Base-by-base conservation (phyloP, 2,888 invertebrate species). In the Nemurella pictetii region DNA sequence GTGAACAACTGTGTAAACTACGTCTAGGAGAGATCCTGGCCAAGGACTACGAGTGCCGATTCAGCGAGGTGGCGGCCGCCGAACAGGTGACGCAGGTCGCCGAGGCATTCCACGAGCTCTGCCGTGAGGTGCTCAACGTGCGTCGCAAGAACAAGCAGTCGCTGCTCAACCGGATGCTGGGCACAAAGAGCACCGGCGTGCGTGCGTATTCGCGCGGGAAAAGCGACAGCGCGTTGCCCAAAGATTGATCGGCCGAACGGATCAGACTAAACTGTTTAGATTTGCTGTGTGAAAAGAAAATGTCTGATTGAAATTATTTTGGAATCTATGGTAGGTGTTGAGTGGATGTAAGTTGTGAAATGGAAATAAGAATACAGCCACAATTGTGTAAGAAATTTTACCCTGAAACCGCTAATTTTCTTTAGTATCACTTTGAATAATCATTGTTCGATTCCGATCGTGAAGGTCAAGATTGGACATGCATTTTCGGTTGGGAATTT, bases 11-110 rank as follows among this genome's bases (percentile, higher is more conserved):
- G n/a, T n/a, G n/a, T n/a, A n/a, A n/a, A n/a, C n/a, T n/a, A n/a
- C n/a, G n/a, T 88, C 4, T 88, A 91, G 91, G 91, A 36, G 96
- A 96, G 89, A 96, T 95, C 87, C 91, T 97, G 83, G 97, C 97
- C 12, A 95, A 96, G 89, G 96, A 97, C 89, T 95, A 96, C 89
- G 97, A 97, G 89, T 97, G 97, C 90, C 95, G 94, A 89, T 97
- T 97, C 90, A 94, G 94, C 73, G 97, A 97, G 90, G 95, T 97
- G 15, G 95, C 97, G 0, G 97, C 97, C 0, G 96, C 97, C 0
- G 97, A 97, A 90, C 96, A 97, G 91, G 92, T 92, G 85, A 93
- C 94, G 84, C 95, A 96, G 89, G 95, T 97, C 4, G 95, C 95
- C 0, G 95, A 96, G 87, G 96, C 95, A 26, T 97, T 95, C 91